Evolutionary conservation across 2,113 vertebrate genomes (phyloP).

Genomic region (Elachura formosa): DNA sequence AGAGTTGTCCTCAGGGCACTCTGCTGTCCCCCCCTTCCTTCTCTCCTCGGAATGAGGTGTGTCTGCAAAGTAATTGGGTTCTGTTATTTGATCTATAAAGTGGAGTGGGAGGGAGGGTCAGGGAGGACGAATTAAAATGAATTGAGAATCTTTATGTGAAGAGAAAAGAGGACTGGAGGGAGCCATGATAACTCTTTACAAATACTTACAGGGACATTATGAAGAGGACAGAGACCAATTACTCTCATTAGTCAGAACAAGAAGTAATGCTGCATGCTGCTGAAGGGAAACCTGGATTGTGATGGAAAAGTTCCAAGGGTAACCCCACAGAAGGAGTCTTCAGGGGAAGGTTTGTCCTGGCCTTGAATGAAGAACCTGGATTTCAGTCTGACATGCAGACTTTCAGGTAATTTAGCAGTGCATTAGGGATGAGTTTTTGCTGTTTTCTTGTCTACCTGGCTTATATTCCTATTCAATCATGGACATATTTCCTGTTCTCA

Average conservation of each 20-base stretch:
- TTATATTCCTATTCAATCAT: neutral
- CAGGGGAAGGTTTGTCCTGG: neutral
- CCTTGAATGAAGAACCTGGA: neutral
- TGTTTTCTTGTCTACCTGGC: neutral
- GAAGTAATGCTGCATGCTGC: neutral
- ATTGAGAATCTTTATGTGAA: slow-evolving; percentile 22
- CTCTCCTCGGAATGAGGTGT: neutral
- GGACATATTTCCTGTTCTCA: neutral
- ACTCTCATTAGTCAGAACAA: slow-evolving; percentile 36
- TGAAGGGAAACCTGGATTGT: neutral
- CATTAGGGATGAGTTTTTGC: neutral
- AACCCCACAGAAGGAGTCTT: neutral
- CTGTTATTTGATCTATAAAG: neutral
- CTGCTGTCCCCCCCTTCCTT: neutral
- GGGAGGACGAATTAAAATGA: slow-evolving; percentile 16
- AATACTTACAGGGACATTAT: slow-evolving; percentile 27
- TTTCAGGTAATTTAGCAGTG: neutral
- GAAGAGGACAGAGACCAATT: slow-evolving; percentile 54
- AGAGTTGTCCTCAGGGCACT: neutral
- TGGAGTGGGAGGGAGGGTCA: slow-evolving; percentile 28
- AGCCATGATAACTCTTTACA: slow-evolving; percentile 17
- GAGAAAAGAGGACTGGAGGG: slow-evolving; percentile 38
- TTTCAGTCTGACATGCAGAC: neutral
- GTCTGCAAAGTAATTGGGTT: neutral
- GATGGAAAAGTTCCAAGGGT: neutral